These are phyloP conservation scores for Deroptyus accipitrinus DNA, from an alignment of 2,113 vertebrate genomes.

Conservation along the genomic window DNA sequence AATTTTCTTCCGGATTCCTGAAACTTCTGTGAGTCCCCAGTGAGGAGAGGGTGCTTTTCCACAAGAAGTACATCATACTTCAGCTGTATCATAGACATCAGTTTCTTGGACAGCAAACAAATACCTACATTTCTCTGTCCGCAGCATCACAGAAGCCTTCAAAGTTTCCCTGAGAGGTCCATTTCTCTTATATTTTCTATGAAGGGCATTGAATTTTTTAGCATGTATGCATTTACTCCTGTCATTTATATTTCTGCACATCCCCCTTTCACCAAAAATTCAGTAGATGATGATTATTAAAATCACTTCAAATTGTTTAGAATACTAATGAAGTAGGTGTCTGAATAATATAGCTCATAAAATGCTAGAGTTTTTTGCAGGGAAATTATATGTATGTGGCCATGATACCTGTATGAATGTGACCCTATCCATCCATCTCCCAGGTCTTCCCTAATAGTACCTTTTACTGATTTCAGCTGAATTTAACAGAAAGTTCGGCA, in stretches of 20 bases:
- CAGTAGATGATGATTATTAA: background rate
- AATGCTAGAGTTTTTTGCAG: background rate
- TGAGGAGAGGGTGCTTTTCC: background rate
- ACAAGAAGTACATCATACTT: background rate
- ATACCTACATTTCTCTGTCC: background rate
- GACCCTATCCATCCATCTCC: background rate
- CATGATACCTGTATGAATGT: background rate
- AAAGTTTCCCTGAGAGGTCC: background rate
- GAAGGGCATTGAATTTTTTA: background rate
- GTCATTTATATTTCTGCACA: background rate
- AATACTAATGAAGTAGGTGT: background rate
- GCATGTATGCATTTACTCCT: background rate
- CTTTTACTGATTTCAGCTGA: background rate
- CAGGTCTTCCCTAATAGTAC: background rate
- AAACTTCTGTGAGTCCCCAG: background rate
- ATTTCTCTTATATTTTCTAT: background rate
- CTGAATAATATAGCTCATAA: background rate
- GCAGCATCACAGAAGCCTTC: background rate
- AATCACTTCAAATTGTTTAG: background rate
- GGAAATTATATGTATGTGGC: background rate
- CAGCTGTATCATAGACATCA: rapidly evolving
- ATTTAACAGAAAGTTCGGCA: background rate
- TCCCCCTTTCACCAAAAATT: background rate
- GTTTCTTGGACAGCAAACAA: background rate
- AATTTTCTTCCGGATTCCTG: background rate